Evolutionary conservation across 2,888 invertebrate species (phyloP), one percentile per base, ranked within the genome.

Genomic region (Pecten maximus): DNA sequence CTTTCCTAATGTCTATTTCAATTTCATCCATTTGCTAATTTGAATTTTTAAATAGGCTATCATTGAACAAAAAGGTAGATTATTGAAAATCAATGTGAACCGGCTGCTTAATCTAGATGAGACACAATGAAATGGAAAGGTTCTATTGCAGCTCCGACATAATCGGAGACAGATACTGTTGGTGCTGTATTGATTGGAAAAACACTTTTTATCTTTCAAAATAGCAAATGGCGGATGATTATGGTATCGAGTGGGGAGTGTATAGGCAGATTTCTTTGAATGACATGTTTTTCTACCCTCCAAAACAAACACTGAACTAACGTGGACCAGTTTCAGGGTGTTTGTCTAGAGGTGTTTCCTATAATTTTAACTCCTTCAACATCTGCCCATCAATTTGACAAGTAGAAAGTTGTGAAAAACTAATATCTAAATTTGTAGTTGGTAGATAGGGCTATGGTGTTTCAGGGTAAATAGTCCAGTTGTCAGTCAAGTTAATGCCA

Each of bases 201-300:
- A 74, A 74, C 74, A 74, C 28, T 35, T 74, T 74, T 74, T 74
- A 74, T 74, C 74, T 74, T 28, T 35, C 35, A 74, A 74, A 74
- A 74, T 74, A 74, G 74, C 28, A 74, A 74, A 74, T 74, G 10
- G 74, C 74, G 8, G 74, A 10, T 74, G 28, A 74, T 74, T 74
- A 74, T 74, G 28, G 15, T 74, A 74, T 74, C 74, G 23, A 74
- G 74, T 74, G 74, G 28, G 16, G 35, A 12, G 35, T 35, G 35
- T 74, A 74, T 35, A 74, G 10, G 19, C 23, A 74, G 74, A 35
- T 74, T 74, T 74, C 74, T 74, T 23, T 74, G 74, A 74, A 28
- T 74, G 74, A 74, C 74, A 74, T 74, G 74, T 74, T 74, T 28
- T 74, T 74, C 74, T 74, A 35, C 74, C 35, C 0, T 74, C 74